Conservation (phyloP, 1,140 invertebrate species). For the Diploscapter pachys region DNA sequence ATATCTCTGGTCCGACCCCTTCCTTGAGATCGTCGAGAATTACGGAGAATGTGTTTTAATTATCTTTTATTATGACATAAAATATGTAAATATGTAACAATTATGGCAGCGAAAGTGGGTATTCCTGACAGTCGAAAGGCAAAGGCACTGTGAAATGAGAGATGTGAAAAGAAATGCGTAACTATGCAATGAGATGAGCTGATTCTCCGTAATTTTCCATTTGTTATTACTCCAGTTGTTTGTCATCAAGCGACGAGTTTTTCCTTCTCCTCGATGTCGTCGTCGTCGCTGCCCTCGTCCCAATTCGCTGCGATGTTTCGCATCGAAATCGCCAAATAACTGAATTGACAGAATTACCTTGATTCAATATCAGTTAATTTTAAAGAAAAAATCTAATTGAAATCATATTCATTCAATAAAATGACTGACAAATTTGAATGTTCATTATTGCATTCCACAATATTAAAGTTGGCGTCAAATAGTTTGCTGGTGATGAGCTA, state of each 20-base stretch:
- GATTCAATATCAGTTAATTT: not conserved
- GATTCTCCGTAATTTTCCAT: not conserved
- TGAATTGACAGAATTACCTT: slow-evolving; percentile 28
- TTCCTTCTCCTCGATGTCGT: not conserved
- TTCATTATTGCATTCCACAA: not conserved
- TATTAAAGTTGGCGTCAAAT: not conserved
- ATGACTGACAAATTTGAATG: not conserved
- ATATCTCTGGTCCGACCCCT: too few species aligned
- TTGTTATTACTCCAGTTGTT: not conserved
- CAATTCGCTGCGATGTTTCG: slow-evolving; percentile 38
- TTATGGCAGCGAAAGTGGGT: too few species aligned
- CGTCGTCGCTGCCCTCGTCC: slow-evolving; percentile 13
- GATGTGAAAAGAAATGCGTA: too few species aligned
- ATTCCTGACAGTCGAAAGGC: too few species aligned
- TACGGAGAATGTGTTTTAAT: too few species aligned
- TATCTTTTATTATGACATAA: too few species aligned
- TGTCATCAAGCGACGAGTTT: not conserved
- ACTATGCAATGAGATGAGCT: too few species aligned
- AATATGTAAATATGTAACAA: too few species aligned
- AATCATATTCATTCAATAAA: not conserved
- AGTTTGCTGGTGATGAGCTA: not conserved
- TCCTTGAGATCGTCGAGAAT: too few species aligned
- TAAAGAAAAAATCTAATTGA: not conserved
- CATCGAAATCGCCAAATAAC: slow-evolving; percentile 55
- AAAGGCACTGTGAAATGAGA: too few species aligned